Percentiles rank a stretch among this genome's conserved stretches.
Conservation (phyloP, 2,888 invertebrate genomes). For the Pteria penguin region DNA sequence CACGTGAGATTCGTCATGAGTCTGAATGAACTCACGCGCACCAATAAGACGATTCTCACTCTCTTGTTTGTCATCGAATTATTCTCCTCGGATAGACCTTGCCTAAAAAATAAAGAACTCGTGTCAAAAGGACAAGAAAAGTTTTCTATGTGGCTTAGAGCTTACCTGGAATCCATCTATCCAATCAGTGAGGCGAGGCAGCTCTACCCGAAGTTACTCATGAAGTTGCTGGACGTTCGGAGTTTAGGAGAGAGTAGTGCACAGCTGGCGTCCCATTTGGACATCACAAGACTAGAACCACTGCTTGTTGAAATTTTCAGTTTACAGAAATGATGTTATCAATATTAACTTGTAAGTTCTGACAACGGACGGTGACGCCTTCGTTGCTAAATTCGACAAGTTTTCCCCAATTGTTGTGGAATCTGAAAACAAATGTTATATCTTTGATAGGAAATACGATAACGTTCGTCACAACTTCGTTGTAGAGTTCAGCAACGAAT, state of each 20-base stretch:
- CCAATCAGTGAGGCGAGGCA: constrained; percentile 89
- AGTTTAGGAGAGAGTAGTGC: constrained; percentile 75
- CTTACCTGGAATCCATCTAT: constrained; percentile 87
- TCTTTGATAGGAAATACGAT: too few relatives aligned
- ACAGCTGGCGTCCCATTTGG: constrained; percentile 65
- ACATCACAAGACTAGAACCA: constrained; percentile 71
- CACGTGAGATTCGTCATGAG: constrained; percentile 80
- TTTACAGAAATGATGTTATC: constrained; percentile 60
- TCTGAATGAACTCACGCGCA: constrained; percentile 78
- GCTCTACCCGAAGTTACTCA: constrained; percentile 79
- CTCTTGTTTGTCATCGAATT: constrained; percentile 80
- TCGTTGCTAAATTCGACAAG: too few relatives aligned
- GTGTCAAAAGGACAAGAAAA: constrained; percentile 79
- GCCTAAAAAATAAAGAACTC: constrained; percentile 69
- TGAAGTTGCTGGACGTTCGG: constrained; percentile 80
- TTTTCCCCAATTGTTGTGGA: too few relatives aligned
- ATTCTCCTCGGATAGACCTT: constrained; percentile 79
- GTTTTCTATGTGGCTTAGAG: constrained; percentile 91
- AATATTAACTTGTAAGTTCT: too few relatives aligned
- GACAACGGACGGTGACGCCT: too few relatives aligned
- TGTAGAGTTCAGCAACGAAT: too few relatives aligned
- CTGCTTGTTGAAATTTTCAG: constrained; percentile 73
- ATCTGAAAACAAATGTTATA: too few relatives aligned
- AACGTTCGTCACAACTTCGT: too few relatives aligned
- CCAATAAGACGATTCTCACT: constrained; percentile 79